Percentiles rank a stretch among this genome's conserved stretches.
These are phyloP conservation scores for Physella acuta DNA, from an alignment of 1,140 invertebrate genomes.

Conservation along the genomic window DNA sequence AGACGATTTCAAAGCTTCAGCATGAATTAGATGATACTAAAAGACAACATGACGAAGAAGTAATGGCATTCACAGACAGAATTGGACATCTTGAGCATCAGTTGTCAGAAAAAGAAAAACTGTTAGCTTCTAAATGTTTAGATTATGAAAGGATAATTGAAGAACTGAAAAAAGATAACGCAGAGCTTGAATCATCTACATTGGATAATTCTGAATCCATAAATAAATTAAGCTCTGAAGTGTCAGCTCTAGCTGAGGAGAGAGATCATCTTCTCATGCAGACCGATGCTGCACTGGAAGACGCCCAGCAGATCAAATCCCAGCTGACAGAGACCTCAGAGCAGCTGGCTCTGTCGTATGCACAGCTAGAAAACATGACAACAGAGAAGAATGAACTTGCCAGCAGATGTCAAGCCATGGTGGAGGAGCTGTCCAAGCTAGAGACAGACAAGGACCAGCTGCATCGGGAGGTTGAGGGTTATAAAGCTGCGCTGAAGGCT, in stretches of 20 bases:
- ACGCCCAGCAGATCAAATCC: conserved; percentile 5
- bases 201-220: not conserved
- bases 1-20: conserved; percentile 1
- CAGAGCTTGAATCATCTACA: not conserved
- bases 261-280: conserved; percentile 12
- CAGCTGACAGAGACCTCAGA: conserved; percentile 7
- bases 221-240: not conserved
- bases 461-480: not conserved
- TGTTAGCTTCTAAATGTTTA: not conserved
- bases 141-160: conserved; percentile 10
- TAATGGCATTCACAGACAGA: not conserved
- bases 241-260: conserved; percentile 10
- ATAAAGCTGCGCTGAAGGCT: not conserved
- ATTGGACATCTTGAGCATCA: conserved; percentile 4
- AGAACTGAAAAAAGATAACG: conserved; percentile 1
- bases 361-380: not conserved
- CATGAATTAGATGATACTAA: conserved; percentile 2
- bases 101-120: not conserved
- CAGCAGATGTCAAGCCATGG: not conserved
- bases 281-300: conserved; percentile 9
- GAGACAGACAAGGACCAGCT: not conserved
- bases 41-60: not conserved
- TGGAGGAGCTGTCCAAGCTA: conserved; percentile 2
- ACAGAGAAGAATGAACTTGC: conserved; percentile 8
- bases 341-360: not conserved